Conservation (phyloP, 53 echinoderm and acorn worm genomes). For the Temnopleurus reevesii region DNA sequence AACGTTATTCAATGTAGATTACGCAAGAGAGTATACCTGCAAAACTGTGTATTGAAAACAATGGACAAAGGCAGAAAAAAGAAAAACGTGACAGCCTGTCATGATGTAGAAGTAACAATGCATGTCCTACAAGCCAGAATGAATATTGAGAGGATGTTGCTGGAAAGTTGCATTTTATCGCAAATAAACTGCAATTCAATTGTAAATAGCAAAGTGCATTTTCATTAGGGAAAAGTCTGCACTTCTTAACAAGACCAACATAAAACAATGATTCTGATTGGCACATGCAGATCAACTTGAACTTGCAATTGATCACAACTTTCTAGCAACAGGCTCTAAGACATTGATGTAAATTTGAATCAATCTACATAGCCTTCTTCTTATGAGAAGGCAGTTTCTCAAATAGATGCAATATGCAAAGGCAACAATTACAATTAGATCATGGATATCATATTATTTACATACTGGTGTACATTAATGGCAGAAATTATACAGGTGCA, state of each 20-base stretch:
- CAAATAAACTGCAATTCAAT: too few relatives aligned
- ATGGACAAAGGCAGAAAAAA: not conserved
- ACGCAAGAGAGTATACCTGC: not conserved
- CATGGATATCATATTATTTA: constrained; percentile 17
- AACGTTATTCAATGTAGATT: not conserved
- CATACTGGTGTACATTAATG: not conserved
- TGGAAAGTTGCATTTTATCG: too few relatives aligned
- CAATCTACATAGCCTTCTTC: too few relatives aligned
- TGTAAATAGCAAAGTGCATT: too few relatives aligned
- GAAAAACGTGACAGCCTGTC: too few relatives aligned
- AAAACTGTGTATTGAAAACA: not conserved
- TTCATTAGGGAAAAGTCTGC: too few relatives aligned
- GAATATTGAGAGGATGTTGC: too few relatives aligned
- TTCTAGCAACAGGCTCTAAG: too few relatives aligned
- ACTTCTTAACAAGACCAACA: too few relatives aligned
- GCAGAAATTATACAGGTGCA: not conserved
- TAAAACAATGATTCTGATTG: not conserved
- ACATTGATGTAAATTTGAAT: too few relatives aligned
- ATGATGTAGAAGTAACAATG: too few relatives aligned
- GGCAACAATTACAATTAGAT: not conserved
- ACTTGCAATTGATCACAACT: not conserved
- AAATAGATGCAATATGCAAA: not conserved
- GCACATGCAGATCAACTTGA: not conserved
- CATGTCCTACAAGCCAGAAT: too few relatives aligned
- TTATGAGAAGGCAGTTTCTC: not conserved